Percentiles rank a stretch among this genome's conserved stretches.
These are phyloP conservation scores for Clarias fuscus DNA, from an alignment of 2,797 vertebrate species.

Conservation along the genomic window DNA sequence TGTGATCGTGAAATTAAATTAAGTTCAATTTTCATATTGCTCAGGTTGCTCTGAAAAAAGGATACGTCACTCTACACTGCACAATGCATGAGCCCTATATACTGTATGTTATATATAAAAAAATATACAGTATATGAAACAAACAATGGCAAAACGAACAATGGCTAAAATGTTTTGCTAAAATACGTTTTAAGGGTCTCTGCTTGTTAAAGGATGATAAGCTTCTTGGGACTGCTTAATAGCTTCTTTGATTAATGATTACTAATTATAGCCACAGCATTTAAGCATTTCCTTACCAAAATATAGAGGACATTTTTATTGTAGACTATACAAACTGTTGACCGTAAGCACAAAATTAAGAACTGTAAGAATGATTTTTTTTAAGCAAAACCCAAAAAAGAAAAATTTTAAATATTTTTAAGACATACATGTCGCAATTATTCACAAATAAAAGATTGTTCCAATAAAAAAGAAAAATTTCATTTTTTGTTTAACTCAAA, in stretches of 20 bases:
- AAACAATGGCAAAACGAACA: too few species aligned
- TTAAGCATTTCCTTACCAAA: neutral
- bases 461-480: neutral
- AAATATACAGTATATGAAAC: too few species aligned
- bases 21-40: too few species aligned
- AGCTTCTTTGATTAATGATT: neutral
- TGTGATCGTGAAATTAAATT: too few species aligned
- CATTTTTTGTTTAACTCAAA: neutral
- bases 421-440: neutral
- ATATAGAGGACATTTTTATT: neutral
- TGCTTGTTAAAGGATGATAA: neutral
- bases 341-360: neutral
- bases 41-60: too few species aligned
- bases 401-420: neutral
- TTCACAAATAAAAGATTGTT: neutral
- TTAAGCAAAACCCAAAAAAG: neutral
- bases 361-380: neutral
- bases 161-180: too few species aligned
- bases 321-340: slow-evolving; percentile 44
- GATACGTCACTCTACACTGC: too few species aligned
- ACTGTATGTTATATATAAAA: too few species aligned
- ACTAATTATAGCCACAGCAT: neutral
- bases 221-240: neutral
- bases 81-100: too few species aligned
- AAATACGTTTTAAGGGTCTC: too few species aligned